Evolutionary conservation across 2,113 vertebrate species (phyloP), one percentile per base, ranked within the genome.

Genomic region (Hoplias malabaricus): DNA sequence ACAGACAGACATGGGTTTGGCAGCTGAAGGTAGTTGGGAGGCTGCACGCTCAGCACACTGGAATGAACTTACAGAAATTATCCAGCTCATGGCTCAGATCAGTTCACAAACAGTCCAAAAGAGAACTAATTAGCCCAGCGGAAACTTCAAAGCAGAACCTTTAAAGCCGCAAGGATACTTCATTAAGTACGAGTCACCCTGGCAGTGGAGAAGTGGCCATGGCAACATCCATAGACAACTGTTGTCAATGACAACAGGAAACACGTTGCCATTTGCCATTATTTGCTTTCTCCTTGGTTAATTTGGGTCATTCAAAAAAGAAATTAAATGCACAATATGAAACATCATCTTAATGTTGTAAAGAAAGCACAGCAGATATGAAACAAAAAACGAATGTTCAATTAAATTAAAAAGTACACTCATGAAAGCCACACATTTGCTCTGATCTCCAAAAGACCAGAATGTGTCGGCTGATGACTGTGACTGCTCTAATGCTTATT

Each of bases 81-180:
- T 65, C 56, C 2, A n/a, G 29, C 27, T 76, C 33, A 65, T 65
- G 56, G 42, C 70, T 53, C 63, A 69, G 25, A 72, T 62, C 40
- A 23, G 62, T 78, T 69, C 73, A 73, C 77, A 79, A 83, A 83
- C 16, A 62, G 80, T 80, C 82, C 82, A 84, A 81, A 82, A 78
- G 76, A 11, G n/a, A 61, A 53, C 79, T 79, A 85, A 89, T 90
- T 87, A 88, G 82, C 72, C 77, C 1, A 69, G 36, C 61, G 56
- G 83, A 82, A 84, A 84, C 77, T 87, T 87, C 75, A 85, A 85
- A 90, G 87, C 80, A 83, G 79, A 83, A 84, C 82, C 85, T 78
- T 73, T 56, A 75, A 84, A 80, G 77, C 43, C 48, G 57, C 5
- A 38, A 33, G 76, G 61, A 71, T 27, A 7, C 80, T 90, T 79